Evolutionary conservation across 2,888 invertebrate species (phyloP), one percentile per base, ranked within the genome.

Genomic region (Dioctria linearis): DNA sequence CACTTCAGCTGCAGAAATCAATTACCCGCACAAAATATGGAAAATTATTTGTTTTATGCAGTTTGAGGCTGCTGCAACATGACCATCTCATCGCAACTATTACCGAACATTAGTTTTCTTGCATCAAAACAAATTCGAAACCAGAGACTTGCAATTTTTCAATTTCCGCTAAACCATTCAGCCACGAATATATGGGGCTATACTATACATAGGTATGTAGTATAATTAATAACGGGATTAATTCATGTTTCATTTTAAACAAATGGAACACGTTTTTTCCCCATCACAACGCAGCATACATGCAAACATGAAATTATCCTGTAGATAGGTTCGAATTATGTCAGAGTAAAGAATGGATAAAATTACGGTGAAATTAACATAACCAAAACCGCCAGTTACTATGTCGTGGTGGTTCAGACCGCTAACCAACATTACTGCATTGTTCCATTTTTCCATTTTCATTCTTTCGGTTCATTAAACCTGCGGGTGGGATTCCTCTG

Each of bases 291-390:
- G 4, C 39, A 37, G 37, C 1, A 39, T 8, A 8, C 37, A 25
- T 25, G 25, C 25, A 25, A 25, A 25, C 25, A 25, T 25, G 25
- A 25, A 25, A 25, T 25, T 25, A 25, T 25, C 1, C 25, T 25
- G 25, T 25, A 51, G 11, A 57, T 3, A 71, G 37, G 51, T 37
- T 39, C 37, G 51, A 71, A 71, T 71, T 71, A 71, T 71, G n/a
- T 37, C 71, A 5, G 51, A 71, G 71, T 51, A 25, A 25, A 9
- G 51, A 71, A 71, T 9, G 71, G n/a, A 39, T n/a, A 25, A 51
- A 71, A 71, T 71, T 37, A 51, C 54, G 51, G 5, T 11, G 59
- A 73, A 73, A 73, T 73, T 73, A 73, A 73, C 73, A 73, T 54
- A n/a, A 6, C 57, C 42, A 39, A 54, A 4, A 11, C 57, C 59